Conservation (phyloP, 37 sponge, comb jelly and placozoan genomes). For the Mnemiopsis leidyi region DNA sequence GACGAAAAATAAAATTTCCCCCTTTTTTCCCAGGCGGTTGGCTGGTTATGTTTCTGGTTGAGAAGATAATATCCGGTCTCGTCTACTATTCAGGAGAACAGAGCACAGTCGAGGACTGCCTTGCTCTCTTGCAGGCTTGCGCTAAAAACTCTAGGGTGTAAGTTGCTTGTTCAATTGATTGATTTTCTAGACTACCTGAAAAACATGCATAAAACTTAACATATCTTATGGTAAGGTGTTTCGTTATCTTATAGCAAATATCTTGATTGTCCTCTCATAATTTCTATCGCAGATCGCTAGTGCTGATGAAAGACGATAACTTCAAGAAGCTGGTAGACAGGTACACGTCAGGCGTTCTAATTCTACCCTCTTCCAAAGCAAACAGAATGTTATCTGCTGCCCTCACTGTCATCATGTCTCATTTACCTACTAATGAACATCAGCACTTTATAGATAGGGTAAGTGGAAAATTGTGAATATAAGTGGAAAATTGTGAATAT, state of each 20-base stretch:
- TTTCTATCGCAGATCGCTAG: neutral
- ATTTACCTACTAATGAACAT: neutral
- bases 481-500: too few relatives aligned
- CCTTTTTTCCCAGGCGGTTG: conserved; percentile 42
- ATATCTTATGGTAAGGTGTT: neutral
- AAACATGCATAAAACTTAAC: neutral
- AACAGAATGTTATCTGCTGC: neutral
- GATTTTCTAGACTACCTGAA: neutral
- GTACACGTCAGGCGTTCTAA: conserved; percentile 25
- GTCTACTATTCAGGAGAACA: conserved; percentile 26
- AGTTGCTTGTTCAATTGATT: neutral
- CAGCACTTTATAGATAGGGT: conserved; percentile 38
- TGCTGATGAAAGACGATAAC: conserved; percentile 39
- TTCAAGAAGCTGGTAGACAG: conserved; percentile 33
- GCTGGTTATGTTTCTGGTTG: conserved; percentile 8
- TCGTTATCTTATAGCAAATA: neutral
- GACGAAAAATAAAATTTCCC: too few relatives aligned
- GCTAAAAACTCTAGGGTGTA: conserved; percentile 44
- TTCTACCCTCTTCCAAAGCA: conserved; percentile 17
- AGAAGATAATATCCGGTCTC: conserved; percentile 62
- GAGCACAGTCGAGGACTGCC: neutral
- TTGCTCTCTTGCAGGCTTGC: neutral
- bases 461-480: too few relatives aligned
- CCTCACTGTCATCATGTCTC: conserved; percentile 36
- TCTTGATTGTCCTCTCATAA: neutral